phyloP scores from a whole-genome alignment of 2,797 vertebrate species.

The Dicrostonyx torquatus region DNA sequence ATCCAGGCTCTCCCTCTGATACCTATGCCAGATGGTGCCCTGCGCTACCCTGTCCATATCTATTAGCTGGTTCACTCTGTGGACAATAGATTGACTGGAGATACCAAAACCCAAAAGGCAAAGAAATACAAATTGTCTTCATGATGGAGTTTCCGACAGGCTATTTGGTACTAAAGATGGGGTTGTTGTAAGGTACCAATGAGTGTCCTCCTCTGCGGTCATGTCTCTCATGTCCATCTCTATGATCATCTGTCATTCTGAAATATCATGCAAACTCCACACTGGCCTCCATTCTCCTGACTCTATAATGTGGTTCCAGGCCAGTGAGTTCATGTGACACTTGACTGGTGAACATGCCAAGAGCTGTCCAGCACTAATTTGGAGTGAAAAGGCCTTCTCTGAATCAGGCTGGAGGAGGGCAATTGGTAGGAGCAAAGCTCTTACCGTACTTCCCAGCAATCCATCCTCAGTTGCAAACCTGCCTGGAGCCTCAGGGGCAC shows the following conservation, averaged over 20 bases:
- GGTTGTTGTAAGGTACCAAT: neutral
- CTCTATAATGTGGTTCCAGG: neutral
- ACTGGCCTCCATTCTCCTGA: neutral
- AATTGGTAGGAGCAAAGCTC: neutral
- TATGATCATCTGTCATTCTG: neutral
- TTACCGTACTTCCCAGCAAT: neutral
- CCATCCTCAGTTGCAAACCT: neutral
- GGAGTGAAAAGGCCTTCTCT: neutral
- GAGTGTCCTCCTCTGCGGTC: fast-evolving
- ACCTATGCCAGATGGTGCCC: fast-evolving
- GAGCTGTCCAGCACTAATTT: neutral
- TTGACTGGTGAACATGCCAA: neutral
- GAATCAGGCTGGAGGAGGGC: too few species aligned
- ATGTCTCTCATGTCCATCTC: neutral
- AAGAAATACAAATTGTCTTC: neutral
- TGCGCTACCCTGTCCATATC: neutral
- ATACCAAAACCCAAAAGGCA: neutral
- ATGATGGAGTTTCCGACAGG: neutral
- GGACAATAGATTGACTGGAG: neutral
- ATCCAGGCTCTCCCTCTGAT: neutral
- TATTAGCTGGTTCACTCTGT: neutral
- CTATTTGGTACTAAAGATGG: neutral
- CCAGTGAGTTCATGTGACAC: neutral
- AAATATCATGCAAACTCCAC: neutral
- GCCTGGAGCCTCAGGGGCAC: neutral